These are phyloP conservation scores for Podarcis cretensis DNA, from an alignment of 2,113 vertebrate genomes.

Conservation along the genomic window DNA sequence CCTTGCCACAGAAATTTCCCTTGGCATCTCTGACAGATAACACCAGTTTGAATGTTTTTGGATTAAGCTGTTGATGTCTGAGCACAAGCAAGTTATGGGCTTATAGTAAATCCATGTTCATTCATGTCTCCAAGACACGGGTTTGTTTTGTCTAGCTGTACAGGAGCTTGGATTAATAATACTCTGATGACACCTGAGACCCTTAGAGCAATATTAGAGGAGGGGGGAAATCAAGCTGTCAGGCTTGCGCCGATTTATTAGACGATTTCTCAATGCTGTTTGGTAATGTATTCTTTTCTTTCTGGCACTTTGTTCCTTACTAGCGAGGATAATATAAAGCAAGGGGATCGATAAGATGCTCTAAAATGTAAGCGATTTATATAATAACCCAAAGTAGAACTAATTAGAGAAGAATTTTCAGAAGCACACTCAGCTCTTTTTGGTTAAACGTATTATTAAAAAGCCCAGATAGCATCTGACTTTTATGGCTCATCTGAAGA, in stretches of 20 bases:
- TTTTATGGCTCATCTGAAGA: background rate
- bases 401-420: slow-evolving; percentile 7
- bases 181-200: background rate
- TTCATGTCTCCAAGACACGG: background rate
- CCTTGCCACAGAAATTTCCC: background rate
- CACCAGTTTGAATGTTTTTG: background rate
- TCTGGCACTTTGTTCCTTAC: background rate
- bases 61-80: background rate
- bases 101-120: background rate
- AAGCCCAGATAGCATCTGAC: background rate
- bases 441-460: background rate
- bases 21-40: background rate
- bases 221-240: background rate
- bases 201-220: background rate
- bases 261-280: background rate
- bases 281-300: background rate
- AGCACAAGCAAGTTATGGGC: background rate
- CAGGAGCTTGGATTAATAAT: background rate
- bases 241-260: background rate
- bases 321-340: background rate
- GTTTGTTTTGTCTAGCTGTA: background rate
- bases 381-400: background rate
- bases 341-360: background rate
- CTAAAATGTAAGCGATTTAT: background rate
- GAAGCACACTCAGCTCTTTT: background rate